phyloP scores from a whole-genome alignment of 92 coral and sea anemone species.

The Bergia sp. region DNA sequence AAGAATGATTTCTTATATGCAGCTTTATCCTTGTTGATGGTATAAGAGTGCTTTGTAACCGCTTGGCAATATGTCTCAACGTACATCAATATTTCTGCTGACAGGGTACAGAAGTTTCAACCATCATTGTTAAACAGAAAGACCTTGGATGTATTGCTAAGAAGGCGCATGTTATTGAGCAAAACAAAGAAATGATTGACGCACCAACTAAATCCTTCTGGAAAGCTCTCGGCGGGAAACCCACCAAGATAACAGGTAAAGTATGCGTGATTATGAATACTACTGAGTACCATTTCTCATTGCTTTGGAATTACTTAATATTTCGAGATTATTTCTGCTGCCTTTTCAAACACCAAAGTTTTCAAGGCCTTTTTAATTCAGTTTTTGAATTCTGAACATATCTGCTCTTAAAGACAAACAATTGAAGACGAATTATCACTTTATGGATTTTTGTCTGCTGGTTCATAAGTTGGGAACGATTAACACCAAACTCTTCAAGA shows the following conservation, averaged over 20 bases:
- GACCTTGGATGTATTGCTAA: conserved; percentile 80
- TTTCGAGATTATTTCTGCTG: no score
- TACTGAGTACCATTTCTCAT: no score
- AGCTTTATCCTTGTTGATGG: no score
- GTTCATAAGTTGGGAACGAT: background rate
- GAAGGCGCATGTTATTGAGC: conserved; percentile 79
- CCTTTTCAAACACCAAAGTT: no score
- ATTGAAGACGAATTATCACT: background rate
- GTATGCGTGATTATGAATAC: background rate
- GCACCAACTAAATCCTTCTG: conserved; percentile 74
- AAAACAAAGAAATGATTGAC: conserved; percentile 62
- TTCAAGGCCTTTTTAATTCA: no score
- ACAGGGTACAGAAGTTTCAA: conserved; percentile 92
- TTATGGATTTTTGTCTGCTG: background rate
- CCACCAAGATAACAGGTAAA: conserved; percentile 30
- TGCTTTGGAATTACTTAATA: no score
- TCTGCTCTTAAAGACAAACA: background rate
- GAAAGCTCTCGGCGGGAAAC: conserved; percentile 89
- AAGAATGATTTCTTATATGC: no score
- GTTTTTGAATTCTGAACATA: background rate
- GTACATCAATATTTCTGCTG: no score
- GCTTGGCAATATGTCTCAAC: no score
- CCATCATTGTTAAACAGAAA: conserved; percentile 84
- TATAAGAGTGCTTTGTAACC: background rate
- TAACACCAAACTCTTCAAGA: no score